phyloP scores from a whole-genome alignment of 2,888 invertebrate genomes.

The Ashinkailepas kermadecensis region DNA sequence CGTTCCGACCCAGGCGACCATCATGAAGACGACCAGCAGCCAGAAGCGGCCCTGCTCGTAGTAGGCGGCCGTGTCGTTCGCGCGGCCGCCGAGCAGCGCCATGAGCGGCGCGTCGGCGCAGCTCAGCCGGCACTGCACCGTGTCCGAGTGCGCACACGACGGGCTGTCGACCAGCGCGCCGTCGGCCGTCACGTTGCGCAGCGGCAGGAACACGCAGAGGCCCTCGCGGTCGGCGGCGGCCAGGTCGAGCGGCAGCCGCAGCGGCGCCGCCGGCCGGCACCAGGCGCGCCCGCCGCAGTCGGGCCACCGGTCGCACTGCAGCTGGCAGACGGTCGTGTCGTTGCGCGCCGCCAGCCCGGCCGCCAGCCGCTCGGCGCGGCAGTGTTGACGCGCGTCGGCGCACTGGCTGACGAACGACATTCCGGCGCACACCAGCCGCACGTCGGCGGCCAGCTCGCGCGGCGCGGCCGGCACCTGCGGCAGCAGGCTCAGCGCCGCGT shows the following conservation, averaged over 20 bases:
- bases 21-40: conserved; percentile 65
- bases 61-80: neutral
- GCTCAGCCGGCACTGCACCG: neutral
- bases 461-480: neutral
- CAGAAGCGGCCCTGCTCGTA: conserved; percentile 56
- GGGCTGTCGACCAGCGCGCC: neutral
- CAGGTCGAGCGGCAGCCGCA: neutral
- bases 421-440: neutral
- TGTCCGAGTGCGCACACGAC: no score
- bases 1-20: conserved; percentile 75
- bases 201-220: neutral
- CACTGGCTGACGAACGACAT: neutral
- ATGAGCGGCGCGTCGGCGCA: neutral
- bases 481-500: neutral
- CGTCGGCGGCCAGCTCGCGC: neutral
- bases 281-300: neutral
- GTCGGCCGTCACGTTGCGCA: neutral
- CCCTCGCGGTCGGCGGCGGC: neutral
- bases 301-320: neutral
- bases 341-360: neutral
- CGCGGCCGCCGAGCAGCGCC: neutral
- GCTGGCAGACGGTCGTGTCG: neutral
- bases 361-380: neutral
- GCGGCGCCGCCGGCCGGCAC: neutral
- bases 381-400: neutral